Evolutionary conservation across 2,797 vertebrate genomes (phyloP).

Genomic region (Hapalemur alaotrensis): DNA sequence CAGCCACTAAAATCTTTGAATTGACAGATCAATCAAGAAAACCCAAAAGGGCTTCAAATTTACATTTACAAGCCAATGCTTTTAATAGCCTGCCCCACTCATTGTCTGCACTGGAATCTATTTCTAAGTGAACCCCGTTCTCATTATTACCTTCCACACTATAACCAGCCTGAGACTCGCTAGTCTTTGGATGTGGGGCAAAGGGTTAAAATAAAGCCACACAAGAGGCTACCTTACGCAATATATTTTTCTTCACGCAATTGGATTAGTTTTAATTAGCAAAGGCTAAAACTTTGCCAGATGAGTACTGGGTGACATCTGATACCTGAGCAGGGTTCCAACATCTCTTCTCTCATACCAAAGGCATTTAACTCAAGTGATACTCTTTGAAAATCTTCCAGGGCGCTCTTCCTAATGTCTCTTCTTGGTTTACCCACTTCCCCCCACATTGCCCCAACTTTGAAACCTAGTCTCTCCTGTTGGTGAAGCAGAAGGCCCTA

Average conservation of each 20-base stretch:
- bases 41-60: neutral
- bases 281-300: slow-evolving; percentile 63
- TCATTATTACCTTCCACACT: neutral
- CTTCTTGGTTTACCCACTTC: slow-evolving; percentile 54
- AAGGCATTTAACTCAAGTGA: slow-evolving; percentile 72
- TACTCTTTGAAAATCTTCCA: slow-evolving; percentile 75
- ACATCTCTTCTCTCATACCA: slow-evolving; percentile 64
- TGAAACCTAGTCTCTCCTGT: neutral
- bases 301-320: slow-evolving; percentile 53
- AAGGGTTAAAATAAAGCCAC: slow-evolving; percentile 62
- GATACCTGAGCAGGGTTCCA: slow-evolving; percentile 67
- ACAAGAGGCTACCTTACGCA: neutral
- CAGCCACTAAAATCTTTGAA: slow-evolving; percentile 10
- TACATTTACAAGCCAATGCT: neutral
- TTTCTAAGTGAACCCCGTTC: neutral
- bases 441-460: neutral
- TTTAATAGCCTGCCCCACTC: neutral
- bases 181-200: neutral
- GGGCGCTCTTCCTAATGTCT: slow-evolving; percentile 6
- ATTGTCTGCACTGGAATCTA: neutral
- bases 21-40: slow-evolving; percentile 20
- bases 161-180: neutral
- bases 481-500: neutral
- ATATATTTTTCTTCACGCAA: slow-evolving; percentile 58
- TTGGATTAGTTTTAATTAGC: slow-evolving; percentile 67